A percentile compares a stretch with the other conserved stretches of the same genome.
phyloP scores from a whole-genome alignment of 2,113 vertebrate genomes.

The Phainopepla nitens region DNA sequence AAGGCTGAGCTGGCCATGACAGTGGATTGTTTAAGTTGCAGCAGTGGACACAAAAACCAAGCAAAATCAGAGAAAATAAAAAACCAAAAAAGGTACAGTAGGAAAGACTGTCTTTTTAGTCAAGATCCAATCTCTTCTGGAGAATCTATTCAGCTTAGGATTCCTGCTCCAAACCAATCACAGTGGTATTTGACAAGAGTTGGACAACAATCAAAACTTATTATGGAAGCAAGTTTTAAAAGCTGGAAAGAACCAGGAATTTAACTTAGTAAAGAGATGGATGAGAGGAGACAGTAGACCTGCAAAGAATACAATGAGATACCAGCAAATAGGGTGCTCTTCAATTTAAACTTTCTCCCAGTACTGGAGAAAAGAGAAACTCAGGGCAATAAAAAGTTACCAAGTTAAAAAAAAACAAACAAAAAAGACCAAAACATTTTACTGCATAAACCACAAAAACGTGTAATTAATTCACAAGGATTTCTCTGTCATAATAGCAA shows the following conservation, averaged over 20 bases:
- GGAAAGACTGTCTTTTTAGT: not conserved
- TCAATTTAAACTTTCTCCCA: not conserved
- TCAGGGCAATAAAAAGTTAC: not conserved
- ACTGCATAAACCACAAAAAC: not conserved
- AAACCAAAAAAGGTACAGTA: not conserved
- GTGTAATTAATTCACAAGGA: not conserved
- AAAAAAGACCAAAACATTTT: not conserved
- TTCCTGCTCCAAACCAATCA: not conserved
- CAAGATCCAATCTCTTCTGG: not conserved
- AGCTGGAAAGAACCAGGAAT: not conserved
- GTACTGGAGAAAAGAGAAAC: not conserved
- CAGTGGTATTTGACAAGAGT: not conserved
- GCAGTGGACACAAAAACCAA: not conserved
- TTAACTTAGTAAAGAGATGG: not conserved
- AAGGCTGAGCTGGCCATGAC: not conserved
- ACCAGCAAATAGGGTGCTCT: not conserved
- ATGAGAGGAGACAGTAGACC: not conserved
- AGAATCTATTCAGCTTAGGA: not conserved
- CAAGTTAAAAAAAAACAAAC: not conserved
- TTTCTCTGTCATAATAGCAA: not conserved
- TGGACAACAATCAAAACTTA: not conserved
- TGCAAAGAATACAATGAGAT: not conserved
- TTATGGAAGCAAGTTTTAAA: not conserved
- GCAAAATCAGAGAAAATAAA: not conserved
- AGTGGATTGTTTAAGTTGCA: not conserved